A percentile compares a stretch with the other conserved stretches of the same genome.
phyloP scores from a whole-genome alignment of 2,888 invertebrate species.

The Melanargia galathea region DNA sequence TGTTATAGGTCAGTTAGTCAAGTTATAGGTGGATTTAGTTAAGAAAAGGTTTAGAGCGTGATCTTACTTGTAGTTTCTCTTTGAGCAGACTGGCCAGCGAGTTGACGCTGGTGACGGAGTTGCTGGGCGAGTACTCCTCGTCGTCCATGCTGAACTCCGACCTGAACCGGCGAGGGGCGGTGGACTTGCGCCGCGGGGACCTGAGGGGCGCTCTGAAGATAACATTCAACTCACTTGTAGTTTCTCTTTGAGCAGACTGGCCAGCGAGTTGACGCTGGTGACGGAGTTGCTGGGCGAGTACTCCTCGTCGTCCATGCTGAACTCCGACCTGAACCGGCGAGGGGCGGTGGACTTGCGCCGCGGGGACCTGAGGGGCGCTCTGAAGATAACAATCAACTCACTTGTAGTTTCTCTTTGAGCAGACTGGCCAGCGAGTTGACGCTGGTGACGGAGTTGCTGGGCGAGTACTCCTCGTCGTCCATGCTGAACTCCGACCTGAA shows the following conservation, averaged over 20 bases:
- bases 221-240: conserved; percentile 86
- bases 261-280: conserved; percentile 92
- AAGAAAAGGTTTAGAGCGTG: no score
- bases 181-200: conserved; percentile 83
- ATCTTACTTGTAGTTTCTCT: conserved; percentile 90
- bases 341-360: conserved; percentile 82
- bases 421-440: conserved; percentile 92
- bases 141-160: conserved; percentile 83
- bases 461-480: conserved; percentile 86
- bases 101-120: conserved; percentile 92
- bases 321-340: conserved; percentile 78
- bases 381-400: conserved; percentile 69
- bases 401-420: conserved; percentile 91
- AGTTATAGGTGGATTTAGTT: no score
- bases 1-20: no score
- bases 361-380: conserved; percentile 84
- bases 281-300: conserved; percentile 90
- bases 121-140: conserved; percentile 86
- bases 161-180: conserved; percentile 76
- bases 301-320: conserved; percentile 84
- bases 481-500: conserved; percentile 80
- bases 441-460: conserved; percentile 90
- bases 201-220: conserved; percentile 83
- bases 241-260: conserved; percentile 91
- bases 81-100: conserved; percentile 91